A percentile compares a stretch with the other conserved stretches of the same genome.
These are phyloP conservation scores for Microcaecilia unicolor DNA, from an alignment of 2,797 vertebrate species.

Conservation along the genomic window DNA sequence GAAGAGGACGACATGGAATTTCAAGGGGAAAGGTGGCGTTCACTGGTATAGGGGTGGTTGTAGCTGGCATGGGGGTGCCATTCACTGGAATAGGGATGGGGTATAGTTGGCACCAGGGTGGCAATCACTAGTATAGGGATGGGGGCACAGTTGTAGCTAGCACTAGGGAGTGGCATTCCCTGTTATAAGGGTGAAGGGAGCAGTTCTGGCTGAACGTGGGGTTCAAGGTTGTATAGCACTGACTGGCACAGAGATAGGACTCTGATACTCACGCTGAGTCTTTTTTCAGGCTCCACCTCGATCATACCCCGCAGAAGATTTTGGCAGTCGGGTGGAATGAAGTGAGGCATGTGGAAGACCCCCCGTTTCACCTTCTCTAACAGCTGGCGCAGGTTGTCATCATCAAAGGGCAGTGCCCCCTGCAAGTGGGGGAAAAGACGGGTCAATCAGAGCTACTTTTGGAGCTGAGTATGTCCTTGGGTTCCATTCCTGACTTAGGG, in stretches of 20 bases:
- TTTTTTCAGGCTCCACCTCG: constrained; percentile 82
- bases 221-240: too few species aligned
- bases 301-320: constrained; percentile 83
- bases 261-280: constrained; percentile 66
- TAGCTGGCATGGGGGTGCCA: too few species aligned
- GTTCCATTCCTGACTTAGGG: too few species aligned
- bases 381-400: constrained; percentile 86
- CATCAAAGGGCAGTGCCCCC: constrained; percentile 85
- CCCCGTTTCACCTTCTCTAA: constrained; percentile 89
- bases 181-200: too few species aligned
- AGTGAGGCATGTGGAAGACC: constrained; percentile 90
- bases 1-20: too few species aligned
- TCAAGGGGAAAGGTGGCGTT: too few species aligned
- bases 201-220: too few species aligned
- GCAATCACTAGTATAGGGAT: neutral
- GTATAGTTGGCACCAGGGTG: neutral
- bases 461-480: too few species aligned
- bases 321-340: constrained; percentile 85
- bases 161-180: constrained; percentile 22
- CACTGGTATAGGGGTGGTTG: too few species aligned
- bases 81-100: neutral
- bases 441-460: too few species aligned
- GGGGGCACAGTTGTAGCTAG: neutral
- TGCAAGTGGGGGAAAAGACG: constrained; percentile 23
- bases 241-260: rapidly evolving